These are phyloP conservation scores for Stictocephala bisonia DNA, from an alignment of 2,888 invertebrate species.

Conservation along the genomic window DNA sequence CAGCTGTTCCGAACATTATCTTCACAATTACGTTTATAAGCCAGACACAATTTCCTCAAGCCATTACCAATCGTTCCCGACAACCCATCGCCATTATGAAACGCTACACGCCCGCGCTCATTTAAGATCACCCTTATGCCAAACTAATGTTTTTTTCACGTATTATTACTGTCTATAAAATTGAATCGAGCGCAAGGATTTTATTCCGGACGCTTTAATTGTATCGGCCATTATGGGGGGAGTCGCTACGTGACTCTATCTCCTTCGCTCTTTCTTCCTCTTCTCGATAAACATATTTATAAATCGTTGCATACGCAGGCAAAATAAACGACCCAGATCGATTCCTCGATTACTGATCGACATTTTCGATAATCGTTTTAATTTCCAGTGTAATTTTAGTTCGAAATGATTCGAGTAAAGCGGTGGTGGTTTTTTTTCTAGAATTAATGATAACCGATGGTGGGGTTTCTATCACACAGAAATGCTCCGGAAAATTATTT, in stretches of 20 bases:
- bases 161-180: constrained; percentile 45
- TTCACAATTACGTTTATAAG: constrained; percentile 11
- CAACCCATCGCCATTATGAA: constrained; percentile 22
- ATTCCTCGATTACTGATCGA: constrained; percentile 41
- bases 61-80: constrained; percentile 9
- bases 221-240: constrained; percentile 26
- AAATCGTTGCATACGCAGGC: constrained; percentile 35
- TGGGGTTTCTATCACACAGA: constrained; percentile 23
- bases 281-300: constrained; percentile 44
- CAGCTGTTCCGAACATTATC: too few species aligned
- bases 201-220: constrained; percentile 31
- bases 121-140: constrained; percentile 9
- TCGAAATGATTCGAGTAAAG: constrained; percentile 39
- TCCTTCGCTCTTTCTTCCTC: constrained; percentile 39
- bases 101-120: constrained; percentile 14
- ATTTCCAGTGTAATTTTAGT: constrained; percentile 44
- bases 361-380: constrained; percentile 46
- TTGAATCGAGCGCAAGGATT: constrained; percentile 33
- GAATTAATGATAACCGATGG: constrained; percentile 38
- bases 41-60: constrained; percentile 20
- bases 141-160: constrained; percentile 32
- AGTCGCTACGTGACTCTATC: constrained; percentile 41
- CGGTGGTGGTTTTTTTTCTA: constrained; percentile 41
- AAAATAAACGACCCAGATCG: constrained; percentile 32
- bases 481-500: constrained; percentile 35